A percentile compares a stretch with the other conserved stretches of the same genome.
Evolutionary conservation across 2,113 vertebrate species (phyloP).

Genomic region (Eleginops maclovinus): DNA sequence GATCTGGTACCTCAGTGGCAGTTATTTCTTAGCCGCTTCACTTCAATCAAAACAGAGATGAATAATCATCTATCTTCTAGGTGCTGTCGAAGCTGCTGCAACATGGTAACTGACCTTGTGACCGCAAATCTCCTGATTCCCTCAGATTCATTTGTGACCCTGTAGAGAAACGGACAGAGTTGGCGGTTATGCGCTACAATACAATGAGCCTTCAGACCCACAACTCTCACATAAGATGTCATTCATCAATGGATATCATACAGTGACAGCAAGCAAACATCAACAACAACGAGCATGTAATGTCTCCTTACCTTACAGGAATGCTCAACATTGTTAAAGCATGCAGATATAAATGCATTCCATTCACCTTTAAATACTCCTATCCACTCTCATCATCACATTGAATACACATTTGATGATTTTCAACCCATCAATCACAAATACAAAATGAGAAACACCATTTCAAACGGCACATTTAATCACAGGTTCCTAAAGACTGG

Average conservation of each 20-base stretch:
- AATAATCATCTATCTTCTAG: neutral
- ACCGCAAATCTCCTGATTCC: constrained; percentile 97
- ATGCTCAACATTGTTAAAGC: constrained; percentile 17
- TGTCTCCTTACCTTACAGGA: constrained; percentile 10
- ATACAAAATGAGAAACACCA: constrained; percentile 21
- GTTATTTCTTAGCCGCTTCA: too few relatives aligned
- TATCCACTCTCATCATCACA: constrained; percentile 17
- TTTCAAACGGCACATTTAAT: neutral
- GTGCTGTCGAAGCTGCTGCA: neutral
- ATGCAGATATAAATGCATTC: constrained; percentile 48
- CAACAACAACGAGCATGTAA: constrained; percentile 51
- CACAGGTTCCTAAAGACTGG: neutral
- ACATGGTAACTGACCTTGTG: constrained; percentile 87
- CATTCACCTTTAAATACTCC: neutral
- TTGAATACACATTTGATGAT: constrained; percentile 19
- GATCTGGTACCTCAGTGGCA: too few relatives aligned
- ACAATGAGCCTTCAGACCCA: constrained; percentile 15
- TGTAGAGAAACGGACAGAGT: constrained; percentile 70
- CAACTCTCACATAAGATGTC: constrained; percentile 36
- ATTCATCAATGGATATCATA: constrained; percentile 36
- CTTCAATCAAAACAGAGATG: neutral
- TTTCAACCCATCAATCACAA: constrained; percentile 20
- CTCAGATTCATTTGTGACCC: constrained; percentile 99
- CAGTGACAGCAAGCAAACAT: constrained; percentile 53
- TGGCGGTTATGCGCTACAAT: constrained; percentile 24